Base-by-base conservation (phyloP, 2,113 vertebrate genomes). In the Oreochromis aureus region DNA sequence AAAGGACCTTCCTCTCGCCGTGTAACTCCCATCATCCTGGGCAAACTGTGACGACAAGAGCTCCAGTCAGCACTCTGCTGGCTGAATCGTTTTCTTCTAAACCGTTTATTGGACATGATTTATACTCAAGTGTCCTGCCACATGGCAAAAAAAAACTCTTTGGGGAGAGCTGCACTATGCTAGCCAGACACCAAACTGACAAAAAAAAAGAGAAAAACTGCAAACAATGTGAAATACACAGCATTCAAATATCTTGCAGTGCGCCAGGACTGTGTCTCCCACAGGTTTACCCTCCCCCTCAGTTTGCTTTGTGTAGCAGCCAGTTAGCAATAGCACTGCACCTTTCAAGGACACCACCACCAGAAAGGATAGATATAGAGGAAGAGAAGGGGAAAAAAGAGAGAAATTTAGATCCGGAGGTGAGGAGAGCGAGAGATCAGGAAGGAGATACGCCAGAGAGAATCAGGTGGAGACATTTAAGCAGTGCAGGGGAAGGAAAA, bases 281-380 rank as follows among this genome's bases (percentile, higher is more conserved):
- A 90, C 89, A 93, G 90, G 87, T 88, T 89, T 84, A 81, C 92
- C 87, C 87, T 90, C 90, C 91, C 92, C 93, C 88, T 82, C 81
- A 3, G 58, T 81, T 80, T 80, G 56, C 89, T 89, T 89, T 87
- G 82, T 90, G 82, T 92, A 90, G 91, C 91, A 94, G 90, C 82
- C 84, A 71, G 89, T 90, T 92, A 94, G 94, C 94, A 87, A 39
- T 86, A 91, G 87, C 90, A 84, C 84, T 88, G 90, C 73, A 94
- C 92, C 90, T 94, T 91, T 95, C 93, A 96, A 95, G 95, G 95
- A 95, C 95, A 94, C 82, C 91, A 90, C 81, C 63, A 89, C 30
- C 91, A 86, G 86, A 90, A 82, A 85, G 89, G 84, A 92, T 69
- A 63, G 58, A 81, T 81, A 88, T 73, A 69, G 19, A 9, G 79